phyloP scores from a whole-genome alignment of 2,113 vertebrate genomes.

The Dasyprocta punctata region DNA sequence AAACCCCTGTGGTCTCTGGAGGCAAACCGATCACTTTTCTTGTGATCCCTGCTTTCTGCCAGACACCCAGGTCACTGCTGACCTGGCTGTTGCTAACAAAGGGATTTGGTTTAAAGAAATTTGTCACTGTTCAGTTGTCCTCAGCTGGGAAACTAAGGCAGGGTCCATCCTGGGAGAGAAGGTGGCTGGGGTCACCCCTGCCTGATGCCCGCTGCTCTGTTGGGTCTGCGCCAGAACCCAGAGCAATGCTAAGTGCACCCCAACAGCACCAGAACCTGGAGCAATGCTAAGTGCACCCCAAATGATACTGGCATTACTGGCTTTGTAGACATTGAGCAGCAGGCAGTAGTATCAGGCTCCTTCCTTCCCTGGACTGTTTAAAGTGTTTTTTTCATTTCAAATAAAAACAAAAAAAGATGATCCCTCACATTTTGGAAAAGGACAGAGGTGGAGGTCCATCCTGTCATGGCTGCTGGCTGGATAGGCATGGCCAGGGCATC shows the following conservation, averaged over 20 bases:
- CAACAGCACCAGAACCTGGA: rapidly evolving
- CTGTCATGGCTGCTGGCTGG: too few species aligned
- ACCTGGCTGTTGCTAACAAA: rapidly evolving
- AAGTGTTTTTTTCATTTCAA: background rate
- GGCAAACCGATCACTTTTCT: background rate
- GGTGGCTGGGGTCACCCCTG: rapidly evolving
- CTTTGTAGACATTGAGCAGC: background rate
- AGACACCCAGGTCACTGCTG: background rate
- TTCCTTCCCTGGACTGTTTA: background rate
- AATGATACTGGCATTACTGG: background rate
- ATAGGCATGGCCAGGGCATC: background rate
- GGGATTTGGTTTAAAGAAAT: background rate
- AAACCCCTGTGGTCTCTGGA: background rate
- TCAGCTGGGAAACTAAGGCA: background rate
- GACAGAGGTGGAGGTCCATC: rapidly evolving
- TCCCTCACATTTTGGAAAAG: too few species aligned
- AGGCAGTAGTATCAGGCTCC: background rate
- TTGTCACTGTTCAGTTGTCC: background rate
- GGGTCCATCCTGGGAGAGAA: background rate
- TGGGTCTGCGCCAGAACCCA: background rate
- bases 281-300: too few species aligned
- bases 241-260: too few species aligned
- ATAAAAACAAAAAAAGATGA: background rate
- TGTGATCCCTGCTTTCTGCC: rapidly evolving
- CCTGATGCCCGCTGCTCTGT: rapidly evolving